Evolutionary conservation across 2,888 invertebrate genomes (phyloP), one percentile per base, ranked within the genome.

Genomic region (Perdita meconis): DNA sequence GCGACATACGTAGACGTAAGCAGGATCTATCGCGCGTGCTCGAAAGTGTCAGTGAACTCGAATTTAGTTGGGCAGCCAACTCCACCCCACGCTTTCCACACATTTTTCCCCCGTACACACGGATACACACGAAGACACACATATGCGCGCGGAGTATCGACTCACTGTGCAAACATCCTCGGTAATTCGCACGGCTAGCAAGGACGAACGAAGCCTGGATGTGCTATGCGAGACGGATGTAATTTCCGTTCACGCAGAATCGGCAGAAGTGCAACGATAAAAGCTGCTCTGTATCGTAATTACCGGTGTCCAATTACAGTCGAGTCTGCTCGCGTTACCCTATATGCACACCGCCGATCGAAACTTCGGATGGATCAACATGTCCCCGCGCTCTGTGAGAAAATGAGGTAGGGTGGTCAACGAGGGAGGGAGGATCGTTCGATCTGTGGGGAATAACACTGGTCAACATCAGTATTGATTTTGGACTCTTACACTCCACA

Each of bases 1-100:
- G 10, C 10, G 16, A 10, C 24, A 19, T 26, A n/a, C 38, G 51
- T 22, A 57, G 59, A 73, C 30, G 68, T 72, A 75, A 81, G 64
- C 70, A 66, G 74, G 66, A 85, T 61, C 73, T 66, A 81, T 68
- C 70, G 85, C 85, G 85, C 85, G 81, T 83, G 85, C 85, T 81
- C 79, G 57, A 74, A 75, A 81, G 80, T 85, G 85, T 85, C 85
- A 85, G 68, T 85, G 85, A 85, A 85, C 85, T 81, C 81, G 56
- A 80, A 79, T 79, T 63, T 71, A 71, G 61, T 73, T 78, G 73
- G 72, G 63, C 71, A 53, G 51, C 53, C 22, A 47, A 70, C 68
- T 53, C 59, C 71, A 12, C 34, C 68, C 56, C 51, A 12, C 44
- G 16, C 16, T n/a, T n/a, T n/a, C 5, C 22, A 47, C 61, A 16